phyloP scores from a whole-genome alignment of 2,888 invertebrate species.

The Gordius sp. region DNA sequence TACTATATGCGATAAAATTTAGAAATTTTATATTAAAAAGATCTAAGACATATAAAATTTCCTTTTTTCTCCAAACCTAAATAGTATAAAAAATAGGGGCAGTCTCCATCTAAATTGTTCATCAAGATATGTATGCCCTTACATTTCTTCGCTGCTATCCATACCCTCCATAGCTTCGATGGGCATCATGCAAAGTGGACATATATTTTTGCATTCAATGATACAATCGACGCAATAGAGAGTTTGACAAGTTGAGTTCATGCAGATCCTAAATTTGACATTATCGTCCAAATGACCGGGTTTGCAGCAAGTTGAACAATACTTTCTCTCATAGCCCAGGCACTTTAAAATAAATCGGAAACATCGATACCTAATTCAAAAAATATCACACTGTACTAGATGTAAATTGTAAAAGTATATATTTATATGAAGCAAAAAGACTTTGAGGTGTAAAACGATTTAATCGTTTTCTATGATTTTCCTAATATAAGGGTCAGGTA shows the following conservation, averaged over 20 bases:
- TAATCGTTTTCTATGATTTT: too few species aligned
- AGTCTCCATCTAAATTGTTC: too few species aligned
- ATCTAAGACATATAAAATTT: too few species aligned
- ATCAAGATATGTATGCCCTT: background rate
- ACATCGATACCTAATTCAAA: background rate
- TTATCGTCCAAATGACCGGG: background rate
- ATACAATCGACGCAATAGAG: background rate
- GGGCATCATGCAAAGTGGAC: background rate
- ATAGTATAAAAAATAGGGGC: too few species aligned
- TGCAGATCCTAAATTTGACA: background rate
- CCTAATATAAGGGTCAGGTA: too few species aligned
- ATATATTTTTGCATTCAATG: background rate
- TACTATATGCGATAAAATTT: too few species aligned
- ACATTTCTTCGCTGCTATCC: constrained; percentile 10
- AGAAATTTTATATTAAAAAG: too few species aligned
- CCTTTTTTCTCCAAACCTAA: too few species aligned
- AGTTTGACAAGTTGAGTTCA: background rate
- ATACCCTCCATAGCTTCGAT: background rate
- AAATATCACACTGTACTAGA: too few species aligned
- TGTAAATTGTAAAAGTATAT: too few species aligned
- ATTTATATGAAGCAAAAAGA: too few species aligned
- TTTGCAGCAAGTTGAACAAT: constrained; percentile 3
- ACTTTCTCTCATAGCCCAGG: constrained; percentile 1
- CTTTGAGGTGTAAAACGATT: too few species aligned
- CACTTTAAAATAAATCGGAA: background rate